Conservation (phyloP, 2,113 vertebrate species). For the Pleuronectes platessa region DNA sequence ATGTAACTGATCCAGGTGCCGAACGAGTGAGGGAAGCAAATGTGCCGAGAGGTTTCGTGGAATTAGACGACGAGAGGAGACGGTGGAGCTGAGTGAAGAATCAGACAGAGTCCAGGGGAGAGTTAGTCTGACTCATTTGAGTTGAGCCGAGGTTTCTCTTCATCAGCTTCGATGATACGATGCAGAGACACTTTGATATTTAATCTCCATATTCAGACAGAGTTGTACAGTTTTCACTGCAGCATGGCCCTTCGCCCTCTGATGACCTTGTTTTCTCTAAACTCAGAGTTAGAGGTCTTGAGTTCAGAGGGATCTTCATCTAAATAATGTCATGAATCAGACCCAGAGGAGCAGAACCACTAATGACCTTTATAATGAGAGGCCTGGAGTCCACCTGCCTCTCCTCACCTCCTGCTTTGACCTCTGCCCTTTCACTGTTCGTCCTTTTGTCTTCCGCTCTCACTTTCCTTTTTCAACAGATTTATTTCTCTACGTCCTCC, state of each 20-base stretch:
- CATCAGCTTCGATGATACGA: neutral
- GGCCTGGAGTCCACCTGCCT: slow-evolving; percentile 34
- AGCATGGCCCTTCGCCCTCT: neutral
- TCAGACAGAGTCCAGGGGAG: neutral
- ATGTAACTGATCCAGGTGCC: slow-evolving; percentile 50
- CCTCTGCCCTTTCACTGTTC: neutral
- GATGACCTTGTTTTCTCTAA: slow-evolving; percentile 49
- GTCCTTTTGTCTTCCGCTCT: slow-evolving; percentile 21
- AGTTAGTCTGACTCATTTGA: neutral
- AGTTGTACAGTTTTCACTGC: neutral
- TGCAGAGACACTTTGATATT: neutral
- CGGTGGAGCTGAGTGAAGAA: slow-evolving; percentile 20
- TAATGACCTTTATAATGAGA: slow-evolving; percentile 64
- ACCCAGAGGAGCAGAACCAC: slow-evolving; percentile 39
- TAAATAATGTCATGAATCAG: slow-evolving; percentile 60
- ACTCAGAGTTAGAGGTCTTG: slow-evolving; percentile 34
- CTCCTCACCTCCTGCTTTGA: slow-evolving; percentile 32
- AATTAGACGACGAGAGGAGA: slow-evolving; percentile 27
- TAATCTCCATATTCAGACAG: neutral
- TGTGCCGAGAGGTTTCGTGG: slow-evolving; percentile 16
- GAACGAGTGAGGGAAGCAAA: slow-evolving; percentile 24
- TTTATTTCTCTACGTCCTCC: slow-evolving; percentile 5
- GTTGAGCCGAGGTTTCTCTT: neutral
- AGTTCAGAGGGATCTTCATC: slow-evolving; percentile 51
- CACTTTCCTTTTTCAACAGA: slow-evolving; percentile 4